A percentile compares a stretch with the other conserved stretches of the same genome.
Evolutionary conservation across 2,888 invertebrate genomes (phyloP).

Genomic region (Pristionchus mayeri): DNA sequence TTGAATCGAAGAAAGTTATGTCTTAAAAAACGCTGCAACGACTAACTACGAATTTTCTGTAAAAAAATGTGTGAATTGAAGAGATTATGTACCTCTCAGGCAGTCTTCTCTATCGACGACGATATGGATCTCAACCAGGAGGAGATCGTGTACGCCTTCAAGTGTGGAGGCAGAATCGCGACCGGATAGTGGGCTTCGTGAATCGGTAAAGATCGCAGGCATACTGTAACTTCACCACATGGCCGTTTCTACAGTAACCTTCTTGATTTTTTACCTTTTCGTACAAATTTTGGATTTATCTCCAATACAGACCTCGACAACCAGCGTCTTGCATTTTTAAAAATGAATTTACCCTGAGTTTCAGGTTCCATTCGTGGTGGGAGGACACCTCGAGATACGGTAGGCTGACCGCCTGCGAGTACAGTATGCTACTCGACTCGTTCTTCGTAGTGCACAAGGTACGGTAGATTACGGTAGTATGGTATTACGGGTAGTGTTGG

Average conservation of each 20-base stretch:
- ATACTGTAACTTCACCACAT: no score
- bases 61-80: no score
- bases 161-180: constrained; percentile 96
- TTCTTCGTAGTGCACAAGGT: not conserved
- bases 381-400: constrained; percentile 8
- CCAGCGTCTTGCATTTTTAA: no score
- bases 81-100: no score
- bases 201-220: constrained; percentile 85
- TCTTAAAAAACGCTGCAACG: no score
- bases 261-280: no score
- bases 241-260: no score
- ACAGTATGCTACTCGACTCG: constrained; percentile 27
- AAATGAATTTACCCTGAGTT: not conserved
- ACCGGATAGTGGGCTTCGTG: constrained; percentile 95
- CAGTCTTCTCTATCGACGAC: constrained; percentile 25
- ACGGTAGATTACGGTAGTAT: not conserved
- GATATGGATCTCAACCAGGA: constrained; percentile 17
- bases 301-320: no score
- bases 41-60: no score
- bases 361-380: not conserved
- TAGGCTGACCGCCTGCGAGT: not conserved
- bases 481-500: no score
- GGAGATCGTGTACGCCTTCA: constrained; percentile 73
- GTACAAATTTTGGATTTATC: no score
- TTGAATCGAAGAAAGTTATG: no score